These are phyloP conservation scores for Rhizomys pruinosus DNA, from an alignment of 2,113 vertebrate genomes.

Conservation along the genomic window DNA sequence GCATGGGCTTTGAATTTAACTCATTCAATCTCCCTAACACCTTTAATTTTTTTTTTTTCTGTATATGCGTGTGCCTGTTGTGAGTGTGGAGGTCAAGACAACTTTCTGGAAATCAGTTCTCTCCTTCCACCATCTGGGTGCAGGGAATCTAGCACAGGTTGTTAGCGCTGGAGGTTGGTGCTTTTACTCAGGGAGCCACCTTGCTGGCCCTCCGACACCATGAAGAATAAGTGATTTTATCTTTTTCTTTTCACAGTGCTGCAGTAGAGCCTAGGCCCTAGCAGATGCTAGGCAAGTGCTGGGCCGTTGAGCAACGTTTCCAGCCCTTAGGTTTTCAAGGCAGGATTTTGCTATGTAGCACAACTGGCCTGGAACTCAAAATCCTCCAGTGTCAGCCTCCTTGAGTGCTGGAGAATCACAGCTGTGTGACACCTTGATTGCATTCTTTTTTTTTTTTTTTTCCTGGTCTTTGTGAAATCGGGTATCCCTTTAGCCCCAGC, in stretches of 20 bases:
- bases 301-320: too few species aligned
- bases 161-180: not conserved
- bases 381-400: not conserved
- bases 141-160: not conserved
- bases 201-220: too few species aligned
- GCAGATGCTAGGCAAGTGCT: too few species aligned
- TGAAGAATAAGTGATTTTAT: too few species aligned
- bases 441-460: too few species aligned
- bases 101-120: not conserved
- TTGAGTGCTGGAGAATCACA: not conserved
- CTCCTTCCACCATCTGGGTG: not conserved
- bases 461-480: too few species aligned
- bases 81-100: not conserved
- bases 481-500: too few species aligned
- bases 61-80: not conserved
- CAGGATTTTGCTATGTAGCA: not conserved
- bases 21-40: not conserved
- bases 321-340: too few species aligned
- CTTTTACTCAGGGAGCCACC: not conserved
- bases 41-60: not conserved
- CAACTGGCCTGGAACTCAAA: not conserved
- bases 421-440: too few species aligned
- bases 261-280: not conserved
- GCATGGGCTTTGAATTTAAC: not conserved
- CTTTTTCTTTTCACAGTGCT: not conserved